Evolutionary conservation across 1,140 invertebrate genomes (phyloP).

Genomic region (Aphidius gifuensis): DNA sequence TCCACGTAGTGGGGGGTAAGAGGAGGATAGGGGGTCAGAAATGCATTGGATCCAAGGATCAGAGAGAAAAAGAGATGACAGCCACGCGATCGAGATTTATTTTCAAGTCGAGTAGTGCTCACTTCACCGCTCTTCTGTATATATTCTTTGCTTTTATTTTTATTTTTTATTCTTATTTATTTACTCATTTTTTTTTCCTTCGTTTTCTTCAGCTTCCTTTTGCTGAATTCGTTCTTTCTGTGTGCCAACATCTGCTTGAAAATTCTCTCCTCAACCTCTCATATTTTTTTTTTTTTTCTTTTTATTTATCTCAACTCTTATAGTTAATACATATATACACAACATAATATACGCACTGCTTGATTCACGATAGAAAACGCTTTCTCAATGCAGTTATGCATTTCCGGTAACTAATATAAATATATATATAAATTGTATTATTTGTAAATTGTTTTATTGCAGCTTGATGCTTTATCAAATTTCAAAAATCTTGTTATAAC

Average conservation of each 20-base stretch:
- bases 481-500: no score
- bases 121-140: constrained; percentile 7
- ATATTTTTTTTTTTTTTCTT: no score
- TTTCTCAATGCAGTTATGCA: no score
- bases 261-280: no score
- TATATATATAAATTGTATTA: not conserved
- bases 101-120: constrained; percentile 47
- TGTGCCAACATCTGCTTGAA: constrained; percentile 8
- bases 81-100: constrained; percentile 57
- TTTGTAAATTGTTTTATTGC: no score
- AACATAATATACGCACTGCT: no score
- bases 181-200: constrained; percentile 7
- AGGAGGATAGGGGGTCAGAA: constrained; percentile 12
- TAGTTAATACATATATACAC: no score
- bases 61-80: constrained; percentile 42
- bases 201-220: constrained; percentile 19
- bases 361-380: no score
- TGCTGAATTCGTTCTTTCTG: constrained; percentile 10
- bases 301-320: no score
- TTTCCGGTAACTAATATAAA: not conserved
- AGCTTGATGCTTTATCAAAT: no score
- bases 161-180: constrained; percentile 16
- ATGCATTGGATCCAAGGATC: constrained; percentile 4
- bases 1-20: constrained; percentile 10
- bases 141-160: constrained; percentile 6